Evolutionary conservation across 1,140 invertebrate genomes (phyloP).

Genomic region (Coelopa frigida): DNA sequence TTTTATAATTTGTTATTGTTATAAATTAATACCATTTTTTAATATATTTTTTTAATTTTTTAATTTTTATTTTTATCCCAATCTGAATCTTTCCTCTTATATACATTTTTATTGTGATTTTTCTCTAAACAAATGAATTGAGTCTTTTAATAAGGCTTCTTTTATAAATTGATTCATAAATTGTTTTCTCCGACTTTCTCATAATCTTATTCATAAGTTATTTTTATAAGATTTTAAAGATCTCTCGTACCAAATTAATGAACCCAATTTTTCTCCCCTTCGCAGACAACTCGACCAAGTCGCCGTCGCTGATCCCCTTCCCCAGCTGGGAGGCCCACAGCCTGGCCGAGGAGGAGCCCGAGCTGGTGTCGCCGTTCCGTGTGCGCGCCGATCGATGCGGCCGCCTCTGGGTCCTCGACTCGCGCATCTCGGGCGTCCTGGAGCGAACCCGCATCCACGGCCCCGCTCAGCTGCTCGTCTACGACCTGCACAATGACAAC

Average conservation of each 20-base stretch:
- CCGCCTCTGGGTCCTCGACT: conserved; percentile 69
- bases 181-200: too few relatives aligned
- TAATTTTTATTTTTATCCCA: too few relatives aligned
- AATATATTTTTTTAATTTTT: too few relatives aligned
- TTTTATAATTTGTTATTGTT: too few relatives aligned
- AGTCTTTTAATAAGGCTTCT: too few relatives aligned
- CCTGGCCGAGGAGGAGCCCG: conserved; percentile 47
- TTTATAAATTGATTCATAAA: not conserved
- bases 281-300: conserved; percentile 56
- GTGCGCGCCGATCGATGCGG: conserved; percentile 64
- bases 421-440: conserved; percentile 57
- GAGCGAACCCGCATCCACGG: conserved; percentile 47
- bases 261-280: conserved; percentile 20
- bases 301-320: conserved; percentile 62
- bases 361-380: conserved; percentile 67
- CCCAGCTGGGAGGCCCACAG: conserved; percentile 66
- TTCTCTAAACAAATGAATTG: too few relatives aligned
- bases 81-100: too few relatives aligned
- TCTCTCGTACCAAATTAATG: too few relatives aligned
- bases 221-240: too few relatives aligned
- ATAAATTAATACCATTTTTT: too few relatives aligned
- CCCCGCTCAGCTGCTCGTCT: conserved; percentile 58
- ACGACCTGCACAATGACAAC: conserved; percentile 64
- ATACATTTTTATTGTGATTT: too few relatives aligned
- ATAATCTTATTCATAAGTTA: too few relatives aligned